Evolutionary conservation across 2,888 invertebrate genomes (phyloP).

Genomic region (Adineta ricciae): DNA sequence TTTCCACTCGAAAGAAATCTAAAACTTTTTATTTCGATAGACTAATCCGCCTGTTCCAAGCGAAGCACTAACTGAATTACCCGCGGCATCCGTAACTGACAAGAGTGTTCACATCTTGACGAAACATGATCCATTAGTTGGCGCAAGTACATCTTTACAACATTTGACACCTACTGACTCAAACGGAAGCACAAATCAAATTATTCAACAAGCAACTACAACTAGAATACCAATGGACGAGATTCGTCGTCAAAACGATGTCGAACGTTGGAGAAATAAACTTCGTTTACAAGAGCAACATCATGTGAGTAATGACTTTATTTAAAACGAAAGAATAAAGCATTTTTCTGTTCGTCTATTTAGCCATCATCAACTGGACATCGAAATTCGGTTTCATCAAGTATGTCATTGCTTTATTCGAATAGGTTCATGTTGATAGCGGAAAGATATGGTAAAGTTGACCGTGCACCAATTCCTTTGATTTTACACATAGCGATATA

Average conservation of each 20-base stretch:
- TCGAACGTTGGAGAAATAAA: conserved; percentile 9
- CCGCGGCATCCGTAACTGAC: not conserved
- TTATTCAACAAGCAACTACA: not conserved
- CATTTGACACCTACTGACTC: not conserved
- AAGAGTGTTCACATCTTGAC: not conserved
- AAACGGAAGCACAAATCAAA: not conserved
- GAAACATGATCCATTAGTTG: not conserved
- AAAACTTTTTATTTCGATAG: not conserved
- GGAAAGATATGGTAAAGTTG: not conserved
- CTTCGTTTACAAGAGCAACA: not conserved
- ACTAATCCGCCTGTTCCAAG: not conserved
- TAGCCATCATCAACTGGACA: not conserved
- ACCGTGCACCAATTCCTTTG: conserved; percentile 8
- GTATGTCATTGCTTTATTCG: not conserved
- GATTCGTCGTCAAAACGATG: not conserved
- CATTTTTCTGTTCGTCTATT: not conserved
- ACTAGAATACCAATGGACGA: not conserved
- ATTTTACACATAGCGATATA: conserved; percentile 10
- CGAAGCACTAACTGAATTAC: not conserved
- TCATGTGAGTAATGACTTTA: not conserved
- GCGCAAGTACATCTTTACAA: not conserved
- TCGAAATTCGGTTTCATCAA: not conserved
- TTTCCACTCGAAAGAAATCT: too few species aligned
- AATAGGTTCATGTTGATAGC: not conserved
- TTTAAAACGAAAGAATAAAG: not conserved